A percentile compares a stretch with the other conserved stretches of the same genome.
Conservation (phyloP, 1,140 invertebrate species). For the Platyura marginata region DNA sequence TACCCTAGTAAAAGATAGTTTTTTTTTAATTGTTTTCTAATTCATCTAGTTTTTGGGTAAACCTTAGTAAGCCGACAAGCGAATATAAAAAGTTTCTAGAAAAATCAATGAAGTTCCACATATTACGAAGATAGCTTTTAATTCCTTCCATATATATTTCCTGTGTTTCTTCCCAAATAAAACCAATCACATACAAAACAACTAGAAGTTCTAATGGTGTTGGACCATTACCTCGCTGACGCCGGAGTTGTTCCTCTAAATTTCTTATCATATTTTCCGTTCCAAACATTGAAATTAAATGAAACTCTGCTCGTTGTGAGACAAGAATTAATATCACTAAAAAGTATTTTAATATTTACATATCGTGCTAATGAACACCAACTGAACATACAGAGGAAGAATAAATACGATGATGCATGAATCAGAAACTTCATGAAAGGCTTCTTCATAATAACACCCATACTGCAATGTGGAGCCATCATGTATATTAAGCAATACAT, state of each 20-base stretch:
- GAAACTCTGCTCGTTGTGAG: slow-evolving; percentile 63
- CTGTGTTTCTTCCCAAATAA: slow-evolving; percentile 79
- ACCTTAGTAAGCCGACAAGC: slow-evolving; percentile 52
- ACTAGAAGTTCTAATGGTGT: slow-evolving; percentile 60
- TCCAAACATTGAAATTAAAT: slow-evolving; percentile 51
- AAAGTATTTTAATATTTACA: slow-evolving; percentile 7
- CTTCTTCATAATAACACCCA: slow-evolving; percentile 62
- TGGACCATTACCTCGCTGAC: slow-evolving; percentile 59
- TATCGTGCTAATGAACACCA: not conserved
- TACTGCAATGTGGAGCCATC: slow-evolving; percentile 51
- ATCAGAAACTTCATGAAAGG: slow-evolving; percentile 92
- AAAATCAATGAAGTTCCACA: slow-evolving; percentile 96
- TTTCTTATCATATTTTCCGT: slow-evolving; percentile 38
- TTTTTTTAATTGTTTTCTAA: not conserved
- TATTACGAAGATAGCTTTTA: slow-evolving; percentile 64
- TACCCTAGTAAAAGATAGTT: slow-evolving; percentile 13
- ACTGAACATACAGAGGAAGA: slow-evolving; percentile 61
- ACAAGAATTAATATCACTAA: slow-evolving; percentile 70
- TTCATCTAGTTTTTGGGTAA: not conserved
- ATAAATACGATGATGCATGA: slow-evolving; percentile 79
- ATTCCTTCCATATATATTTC: slow-evolving; percentile 76
- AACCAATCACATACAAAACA: slow-evolving; percentile 61
- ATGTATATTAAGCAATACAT: slow-evolving; percentile 71
- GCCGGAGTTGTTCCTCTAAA: slow-evolving; percentile 35
- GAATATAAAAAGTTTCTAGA: slow-evolving; percentile 73